A percentile compares a stretch with the other conserved stretches of the same genome.
Evolutionary conservation across 2,797 vertebrate genomes (phyloP).

Genomic region (Simalia tracyae): DNA sequence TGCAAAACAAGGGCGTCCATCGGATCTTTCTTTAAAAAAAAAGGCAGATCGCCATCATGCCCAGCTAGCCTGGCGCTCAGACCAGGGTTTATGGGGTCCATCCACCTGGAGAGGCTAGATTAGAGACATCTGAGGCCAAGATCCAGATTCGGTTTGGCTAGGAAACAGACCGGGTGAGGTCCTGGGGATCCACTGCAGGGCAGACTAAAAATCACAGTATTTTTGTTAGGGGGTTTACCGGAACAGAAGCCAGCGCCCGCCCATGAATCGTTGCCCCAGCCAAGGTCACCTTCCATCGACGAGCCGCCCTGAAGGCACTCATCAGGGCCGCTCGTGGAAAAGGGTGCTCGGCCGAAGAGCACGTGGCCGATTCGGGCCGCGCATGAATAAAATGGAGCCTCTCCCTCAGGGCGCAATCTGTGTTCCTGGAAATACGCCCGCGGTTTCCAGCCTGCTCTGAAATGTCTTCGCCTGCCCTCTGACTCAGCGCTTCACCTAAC

Average conservation of each 20-base stretch:
- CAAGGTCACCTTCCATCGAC: background rate
- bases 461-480: slow-evolving; percentile 13
- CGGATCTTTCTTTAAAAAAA: background rate
- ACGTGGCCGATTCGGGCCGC: background rate
- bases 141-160: background rate
- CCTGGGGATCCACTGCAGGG: background rate
- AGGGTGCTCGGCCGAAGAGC: background rate
- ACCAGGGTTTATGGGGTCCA: background rate
- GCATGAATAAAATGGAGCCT: slow-evolving; percentile 12
- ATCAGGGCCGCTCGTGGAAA: no score
- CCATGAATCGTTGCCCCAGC: background rate
- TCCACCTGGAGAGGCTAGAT: background rate
- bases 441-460: slow-evolving; percentile 51
- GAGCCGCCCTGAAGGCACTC: no score
- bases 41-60: background rate
- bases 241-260: background rate
- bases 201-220: background rate
- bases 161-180: background rate
- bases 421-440: slow-evolving; percentile 30
- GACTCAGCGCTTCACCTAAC: slow-evolving; percentile 58
- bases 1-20: background rate
- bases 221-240: background rate
- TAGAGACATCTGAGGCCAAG: background rate
- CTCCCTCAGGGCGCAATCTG: background rate
- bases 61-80: background rate